These are phyloP conservation scores for Seira ritae DNA, from an alignment of 2,888 invertebrate genomes.

Conservation along the genomic window DNA sequence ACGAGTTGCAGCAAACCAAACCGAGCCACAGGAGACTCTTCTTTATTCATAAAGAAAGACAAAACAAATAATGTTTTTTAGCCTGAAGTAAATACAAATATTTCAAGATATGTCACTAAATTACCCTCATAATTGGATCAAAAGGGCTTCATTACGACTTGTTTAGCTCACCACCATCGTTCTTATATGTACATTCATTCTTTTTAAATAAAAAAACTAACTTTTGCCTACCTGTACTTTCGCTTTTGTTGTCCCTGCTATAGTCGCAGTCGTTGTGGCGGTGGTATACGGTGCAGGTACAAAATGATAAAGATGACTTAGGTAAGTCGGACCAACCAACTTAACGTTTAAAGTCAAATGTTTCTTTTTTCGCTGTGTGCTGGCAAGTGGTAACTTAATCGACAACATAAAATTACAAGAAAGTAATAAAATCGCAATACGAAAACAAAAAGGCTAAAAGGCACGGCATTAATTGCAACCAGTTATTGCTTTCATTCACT, in stretches of 20 bases:
- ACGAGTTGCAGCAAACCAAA: too few relatives aligned
- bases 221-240: not conserved
- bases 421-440: slow-evolving; percentile 56
- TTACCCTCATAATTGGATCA: slow-evolving; percentile 56
- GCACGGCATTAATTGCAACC: slow-evolving; percentile 58
- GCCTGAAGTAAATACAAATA: too few relatives aligned
- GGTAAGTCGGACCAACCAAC: too few relatives aligned
- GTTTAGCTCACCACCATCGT: slow-evolving; percentile 41
- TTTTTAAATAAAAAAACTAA: slow-evolving; percentile 38
- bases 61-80: too few relatives aligned
- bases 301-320: too few relatives aligned
- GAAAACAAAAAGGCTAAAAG: slow-evolving; percentile 57
- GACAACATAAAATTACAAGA: slow-evolving; percentile 23
- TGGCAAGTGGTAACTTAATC: slow-evolving; percentile 51
- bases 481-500: slow-evolving; percentile 62
- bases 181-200: slow-evolving; percentile 11
- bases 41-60: too few relatives aligned
- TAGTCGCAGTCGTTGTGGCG: not conserved
- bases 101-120: slow-evolving; percentile 52
- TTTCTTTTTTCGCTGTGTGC: too few relatives aligned
- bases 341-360: too few relatives aligned
- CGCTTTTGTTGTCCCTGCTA: slow-evolving; percentile 4
- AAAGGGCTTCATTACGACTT: slow-evolving; percentile 50
- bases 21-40: too few relatives aligned
- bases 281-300: too few relatives aligned